Evolutionary conservation across 1,140 invertebrate genomes (phyloP), one percentile per base, ranked within the genome.

Genomic region (Megalopta genalis): DNA sequence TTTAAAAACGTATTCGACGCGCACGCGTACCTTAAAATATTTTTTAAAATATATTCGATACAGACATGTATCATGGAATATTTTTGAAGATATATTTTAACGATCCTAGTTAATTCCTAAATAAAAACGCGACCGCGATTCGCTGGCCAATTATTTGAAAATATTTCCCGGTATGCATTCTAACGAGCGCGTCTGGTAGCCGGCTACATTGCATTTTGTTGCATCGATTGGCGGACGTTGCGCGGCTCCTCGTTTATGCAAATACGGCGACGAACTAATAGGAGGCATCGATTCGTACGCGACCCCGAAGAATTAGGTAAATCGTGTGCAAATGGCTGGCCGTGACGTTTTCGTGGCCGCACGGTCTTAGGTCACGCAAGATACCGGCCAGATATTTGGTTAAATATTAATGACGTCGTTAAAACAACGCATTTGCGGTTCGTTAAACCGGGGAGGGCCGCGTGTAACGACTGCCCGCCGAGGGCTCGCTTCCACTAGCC

Each of bases 371-470:
- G 85, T 84, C 85, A 84, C 79, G 85, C 80, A 69, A 87, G 62
- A 70, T 73, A 82, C 68, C 81, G 80, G 67, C 75, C 75, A 89
- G 88, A 91, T 92, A 92, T 92, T 92, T 91, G 84, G 90, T 93
- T 92, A 91, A 93, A 92, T 93, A 93, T 92, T 93, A 92, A 93
- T 88, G 91, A 91, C 89, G 90, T 92, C 91, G 91, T 93, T 93
- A 92, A 92, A 92, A 91, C 90, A 92, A 92, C 90, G 89, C 91
- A 91, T 93, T 93, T 92, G 91, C 90, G 91, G 92, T 92, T 92
- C 90, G 90, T 93, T 93, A 92, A 91, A 89, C 77, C 84, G 79
- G 42, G 14, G 71, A 86, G 88, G 88, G 90, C 84, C 87, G 87
- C 84, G 89, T 89, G 83, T 86, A 86, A 89, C 85, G 80, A 82